Evolutionary conservation across 2,797 vertebrate genomes (phyloP), one percentile per base, ranked within the genome.

Genomic region (Acestrorhynchus altus): DNA sequence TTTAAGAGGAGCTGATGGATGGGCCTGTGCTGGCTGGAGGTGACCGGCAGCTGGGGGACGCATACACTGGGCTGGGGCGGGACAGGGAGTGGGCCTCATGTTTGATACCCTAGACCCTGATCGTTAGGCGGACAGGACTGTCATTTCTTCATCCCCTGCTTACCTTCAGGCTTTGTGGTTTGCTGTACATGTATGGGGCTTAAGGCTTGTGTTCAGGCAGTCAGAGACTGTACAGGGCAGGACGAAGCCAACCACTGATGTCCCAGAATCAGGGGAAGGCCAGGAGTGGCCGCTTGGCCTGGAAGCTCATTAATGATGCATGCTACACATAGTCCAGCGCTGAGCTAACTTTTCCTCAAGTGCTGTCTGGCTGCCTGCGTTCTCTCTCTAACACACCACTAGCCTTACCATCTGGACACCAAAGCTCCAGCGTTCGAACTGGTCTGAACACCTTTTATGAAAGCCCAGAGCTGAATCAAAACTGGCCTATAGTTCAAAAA

Each of bases 281-380:
- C 77, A 82, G 76, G 42, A 76, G 76, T 76, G 81, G 74, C 72
- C 42, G 20, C 35, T 35, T 60, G 86, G 88, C 91, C 86, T 87
- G 86, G 85, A 90, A 90, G 83, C 54, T 87, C 67, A 88, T 86
- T 92, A 93, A 91, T 90, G 87, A 92, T 88, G 81, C 85, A 49
- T 86, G 71, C 83, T 72, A 69, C 42, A 76, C 71, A 81, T 63
- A 72, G 60, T 56, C 65, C 76, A 47, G 60, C 28, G 31, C 66
- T 81, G 79, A 83, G 82, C 28, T 79, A 74, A 79, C 60, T 79
- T 83, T 84, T 79, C 71, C 76, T 69, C 47, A 80, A 73, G 61
- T 11, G 44, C 56, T 47, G 16, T 67, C 16, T 73, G 52, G 54
- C 52, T 40, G 42, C 42, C 28, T 16, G 26, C 61, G 44, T 20